These are phyloP conservation scores for Poecilia velifera DNA, from an alignment of 2,797 vertebrate species.

Conservation along the genomic window DNA sequence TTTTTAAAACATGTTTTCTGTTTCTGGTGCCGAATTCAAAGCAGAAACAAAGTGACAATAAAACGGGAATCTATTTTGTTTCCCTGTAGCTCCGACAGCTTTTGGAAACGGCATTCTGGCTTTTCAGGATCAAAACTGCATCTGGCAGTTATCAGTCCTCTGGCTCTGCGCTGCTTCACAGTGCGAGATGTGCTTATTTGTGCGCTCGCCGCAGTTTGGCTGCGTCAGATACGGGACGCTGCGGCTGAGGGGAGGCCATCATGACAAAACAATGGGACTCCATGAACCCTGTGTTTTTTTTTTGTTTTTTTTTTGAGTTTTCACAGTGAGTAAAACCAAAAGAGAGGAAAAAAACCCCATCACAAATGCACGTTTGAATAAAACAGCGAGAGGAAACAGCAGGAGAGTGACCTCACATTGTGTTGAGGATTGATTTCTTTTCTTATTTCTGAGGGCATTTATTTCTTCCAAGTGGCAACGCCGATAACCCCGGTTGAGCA, in stretches of 20 bases:
- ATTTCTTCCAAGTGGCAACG: slow-evolving; percentile 19
- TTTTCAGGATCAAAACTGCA: neutral
- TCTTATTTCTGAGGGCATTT: neutral
- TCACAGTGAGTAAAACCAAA: neutral
- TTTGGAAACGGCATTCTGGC: neutral
- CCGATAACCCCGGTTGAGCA: slow-evolving; percentile 28
- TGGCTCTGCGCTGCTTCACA: neutral
- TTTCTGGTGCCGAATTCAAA: neutral
- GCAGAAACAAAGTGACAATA: neutral
- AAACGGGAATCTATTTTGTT: neutral
- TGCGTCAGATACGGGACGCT: neutral
- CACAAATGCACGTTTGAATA: slow-evolving; percentile 9
- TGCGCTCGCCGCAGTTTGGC: neutral
- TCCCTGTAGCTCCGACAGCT: neutral
- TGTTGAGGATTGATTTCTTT: neutral
- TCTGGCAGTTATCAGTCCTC: neutral
- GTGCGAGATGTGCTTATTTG: too few relatives aligned
- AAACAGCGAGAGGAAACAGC: slow-evolving; percentile 1
- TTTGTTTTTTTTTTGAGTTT: too few relatives aligned
- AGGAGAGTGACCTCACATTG: slow-evolving; percentile 21
- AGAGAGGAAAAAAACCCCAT: neutral
- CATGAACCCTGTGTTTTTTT: neutral
- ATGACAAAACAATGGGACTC: neutral
- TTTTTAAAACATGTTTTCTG: neutral
- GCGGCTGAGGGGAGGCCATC: neutral